Evolutionary conservation across 2,797 vertebrate genomes (phyloP).

Genomic region (Betta splendens): DNA sequence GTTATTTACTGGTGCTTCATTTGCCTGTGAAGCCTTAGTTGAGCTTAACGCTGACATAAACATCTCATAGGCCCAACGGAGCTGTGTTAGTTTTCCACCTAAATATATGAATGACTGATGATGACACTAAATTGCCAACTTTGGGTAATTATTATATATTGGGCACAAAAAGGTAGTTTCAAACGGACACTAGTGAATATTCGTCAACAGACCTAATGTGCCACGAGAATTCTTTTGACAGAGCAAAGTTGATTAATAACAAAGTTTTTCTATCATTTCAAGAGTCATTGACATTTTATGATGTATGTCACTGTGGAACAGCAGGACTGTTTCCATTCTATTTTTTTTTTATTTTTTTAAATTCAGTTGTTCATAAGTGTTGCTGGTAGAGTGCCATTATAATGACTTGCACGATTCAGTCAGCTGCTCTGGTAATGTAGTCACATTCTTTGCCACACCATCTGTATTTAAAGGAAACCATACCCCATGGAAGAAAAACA

Average conservation of each 20-base stretch:
- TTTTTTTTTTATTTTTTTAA: not conserved
- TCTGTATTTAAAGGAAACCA: slow-evolving; percentile 38
- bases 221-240: slow-evolving; percentile 36
- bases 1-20: slow-evolving; percentile 53
- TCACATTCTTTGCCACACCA: slow-evolving; percentile 12
- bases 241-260: slow-evolving; percentile 52
- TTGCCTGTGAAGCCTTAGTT: slow-evolving; percentile 54
- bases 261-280: slow-evolving; percentile 19
- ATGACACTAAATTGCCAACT: slow-evolving; percentile 46
- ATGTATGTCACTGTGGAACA: slow-evolving; percentile 6
- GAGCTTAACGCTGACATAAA: slow-evolving; percentile 54
- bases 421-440: slow-evolving; percentile 20
- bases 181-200: slow-evolving; percentile 61
- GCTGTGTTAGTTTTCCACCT: slow-evolving; percentile 28
- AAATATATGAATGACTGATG: slow-evolving; percentile 41
- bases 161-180: slow-evolving; percentile 34
- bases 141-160: slow-evolving; percentile 53
- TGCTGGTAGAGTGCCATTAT: slow-evolving; percentile 17
- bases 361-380: slow-evolving; percentile 17
- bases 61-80: slow-evolving; percentile 50
- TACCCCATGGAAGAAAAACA: slow-evolving; percentile 30
- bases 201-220: slow-evolving; percentile 56
- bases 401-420: slow-evolving; percentile 11
- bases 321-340: slow-evolving; percentile 16
- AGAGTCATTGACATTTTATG: slow-evolving; percentile 19